A percentile compares a stretch with the other conserved stretches of the same genome.
Evolutionary conservation across 2,797 vertebrate species (phyloP).

Genomic region (Cryptoblepharus egeriae): DNA sequence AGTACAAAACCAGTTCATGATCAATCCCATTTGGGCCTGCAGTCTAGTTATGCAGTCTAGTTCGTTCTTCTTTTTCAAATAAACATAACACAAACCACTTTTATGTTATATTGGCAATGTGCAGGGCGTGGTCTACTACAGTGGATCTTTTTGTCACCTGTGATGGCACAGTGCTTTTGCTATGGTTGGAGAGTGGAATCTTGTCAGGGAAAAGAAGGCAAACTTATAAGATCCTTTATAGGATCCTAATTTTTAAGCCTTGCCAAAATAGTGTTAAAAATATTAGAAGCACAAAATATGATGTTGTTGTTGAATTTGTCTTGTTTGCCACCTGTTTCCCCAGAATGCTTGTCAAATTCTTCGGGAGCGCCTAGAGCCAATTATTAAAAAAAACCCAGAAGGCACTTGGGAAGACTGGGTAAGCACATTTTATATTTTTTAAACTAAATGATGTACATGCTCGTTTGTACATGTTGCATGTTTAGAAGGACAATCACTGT

Average conservation of each 20-base stretch:
- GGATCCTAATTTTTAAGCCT: not conserved
- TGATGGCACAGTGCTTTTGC: not conserved
- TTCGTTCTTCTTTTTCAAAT: not conserved
- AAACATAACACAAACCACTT: not conserved
- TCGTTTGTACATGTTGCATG: not conserved
- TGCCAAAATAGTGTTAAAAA: not conserved
- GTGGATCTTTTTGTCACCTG: not conserved
- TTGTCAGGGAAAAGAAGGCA: not conserved
- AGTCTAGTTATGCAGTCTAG: not conserved
- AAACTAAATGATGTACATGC: not conserved
- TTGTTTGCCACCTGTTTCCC: not conserved
- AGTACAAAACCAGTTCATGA: not conserved
- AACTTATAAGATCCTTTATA: no score
- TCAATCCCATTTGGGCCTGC: no score
- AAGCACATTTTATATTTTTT: constrained; percentile 35
- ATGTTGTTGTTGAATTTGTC: not conserved
- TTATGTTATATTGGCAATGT: not conserved
- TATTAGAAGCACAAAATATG: not conserved
- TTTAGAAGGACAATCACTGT: not conserved
- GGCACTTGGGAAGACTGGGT: constrained; percentile 88
- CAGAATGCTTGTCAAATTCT: constrained; percentile 86
- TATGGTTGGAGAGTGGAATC: not conserved
- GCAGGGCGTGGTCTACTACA: not conserved
- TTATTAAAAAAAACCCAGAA: constrained; percentile 79
- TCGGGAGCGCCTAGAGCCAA: constrained; percentile 82